Evolutionary conservation across 53 echinoderm and acorn worm species (phyloP).

Genomic region (Henricia sp.): DNA sequence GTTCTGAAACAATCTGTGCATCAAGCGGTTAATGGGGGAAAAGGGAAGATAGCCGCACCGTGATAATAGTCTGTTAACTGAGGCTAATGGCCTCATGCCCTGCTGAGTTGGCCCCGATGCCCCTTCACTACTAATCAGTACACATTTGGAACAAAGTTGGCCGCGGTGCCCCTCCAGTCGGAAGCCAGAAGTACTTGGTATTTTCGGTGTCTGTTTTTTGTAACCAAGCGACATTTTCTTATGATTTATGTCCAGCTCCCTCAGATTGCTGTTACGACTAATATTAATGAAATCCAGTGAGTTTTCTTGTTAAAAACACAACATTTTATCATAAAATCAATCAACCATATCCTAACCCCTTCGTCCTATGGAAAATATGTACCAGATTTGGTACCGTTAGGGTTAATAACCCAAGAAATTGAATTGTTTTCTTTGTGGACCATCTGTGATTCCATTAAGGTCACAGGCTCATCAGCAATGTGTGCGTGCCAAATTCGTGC

Average conservation of each 20-base stretch:
- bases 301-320: not conserved
- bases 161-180: too few species aligned
- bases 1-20: too few species aligned
- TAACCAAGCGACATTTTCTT: not conserved
- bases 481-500: not conserved
- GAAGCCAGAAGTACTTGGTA: too few species aligned
- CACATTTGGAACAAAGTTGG: too few species aligned
- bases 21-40: too few species aligned
- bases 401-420: not conserved
- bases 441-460: not conserved
- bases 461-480: too few species aligned
- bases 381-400: not conserved
- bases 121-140: too few species aligned
- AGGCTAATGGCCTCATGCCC: too few species aligned
- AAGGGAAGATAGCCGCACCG: too few species aligned
- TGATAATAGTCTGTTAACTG: too few species aligned
- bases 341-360: not conserved
- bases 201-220: not conserved
- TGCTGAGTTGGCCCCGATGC: too few species aligned
- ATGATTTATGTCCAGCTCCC: not conserved
- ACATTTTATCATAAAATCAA: not conserved
- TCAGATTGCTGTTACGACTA: conserved; percentile 13
- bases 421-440: not conserved
- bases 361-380: not conserved
- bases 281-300: not conserved